phyloP scores from a whole-genome alignment of 2,888 invertebrate species.

The Tetranychus piercei region DNA sequence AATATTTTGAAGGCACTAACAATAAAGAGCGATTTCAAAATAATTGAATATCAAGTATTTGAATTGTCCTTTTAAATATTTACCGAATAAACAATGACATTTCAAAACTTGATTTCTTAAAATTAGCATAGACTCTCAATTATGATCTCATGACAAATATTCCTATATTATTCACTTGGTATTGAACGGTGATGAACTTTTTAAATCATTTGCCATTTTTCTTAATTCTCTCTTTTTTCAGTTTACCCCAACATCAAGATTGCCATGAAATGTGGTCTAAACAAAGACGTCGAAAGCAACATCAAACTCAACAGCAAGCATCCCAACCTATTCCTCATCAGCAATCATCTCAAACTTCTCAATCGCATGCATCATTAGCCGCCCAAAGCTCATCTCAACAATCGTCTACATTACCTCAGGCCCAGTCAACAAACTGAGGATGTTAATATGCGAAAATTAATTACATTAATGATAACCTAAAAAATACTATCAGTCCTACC shows the following conservation, averaged over 20 bases:
- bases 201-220: background rate
- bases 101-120: background rate
- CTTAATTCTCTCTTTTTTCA: conserved; percentile 24
- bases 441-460: background rate
- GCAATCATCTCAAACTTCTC: conserved; percentile 6
- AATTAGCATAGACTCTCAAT: too few species aligned
- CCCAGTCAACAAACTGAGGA: conserved; percentile 1
- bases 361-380: background rate
- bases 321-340: background rate
- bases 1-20: background rate
- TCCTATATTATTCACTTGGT: too few species aligned
- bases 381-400: background rate
- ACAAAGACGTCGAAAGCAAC: conserved; percentile 43
- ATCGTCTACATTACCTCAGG: background rate
- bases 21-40: background rate
- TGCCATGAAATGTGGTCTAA: conserved; percentile 99
- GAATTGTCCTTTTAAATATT: background rate
- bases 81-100: too few species aligned
- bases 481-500: too few species aligned
- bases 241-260: conserved; percentile 83
- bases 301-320: conserved; percentile 10
- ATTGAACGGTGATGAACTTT: too few species aligned
- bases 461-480: too few species aligned
- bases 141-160: too few species aligned
- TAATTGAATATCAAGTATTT: background rate